Conservation (phyloP, 2,797 vertebrate genomes). For the Phoxinus dragarum region DNA sequence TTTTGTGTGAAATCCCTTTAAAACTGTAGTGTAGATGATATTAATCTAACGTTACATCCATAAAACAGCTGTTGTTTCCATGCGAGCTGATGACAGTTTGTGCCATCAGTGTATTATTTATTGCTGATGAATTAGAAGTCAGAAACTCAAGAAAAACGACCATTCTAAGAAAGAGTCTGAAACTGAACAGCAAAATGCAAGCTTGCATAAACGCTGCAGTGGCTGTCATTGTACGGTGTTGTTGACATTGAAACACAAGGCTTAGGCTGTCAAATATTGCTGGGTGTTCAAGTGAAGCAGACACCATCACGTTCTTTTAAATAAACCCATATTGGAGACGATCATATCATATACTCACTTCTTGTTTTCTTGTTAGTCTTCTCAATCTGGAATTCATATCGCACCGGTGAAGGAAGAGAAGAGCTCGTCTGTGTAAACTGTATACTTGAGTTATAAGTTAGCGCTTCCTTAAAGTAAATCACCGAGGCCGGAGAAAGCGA, state of each 20-base stretch:
- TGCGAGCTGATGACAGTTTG: not conserved
- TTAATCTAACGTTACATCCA: not conserved
- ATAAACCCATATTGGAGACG: not conserved
- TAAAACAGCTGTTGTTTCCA: not conserved
- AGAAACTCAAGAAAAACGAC: not conserved
- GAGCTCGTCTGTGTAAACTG: slow-evolving; percentile 64
- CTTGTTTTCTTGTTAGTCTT: slow-evolving; percentile 70
- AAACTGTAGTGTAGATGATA: too few species aligned
- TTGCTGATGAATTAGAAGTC: not conserved
- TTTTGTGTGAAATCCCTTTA: not conserved
- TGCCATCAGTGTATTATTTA: not conserved
- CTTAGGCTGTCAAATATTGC: not conserved
- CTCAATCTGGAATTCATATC: slow-evolving; percentile 77
- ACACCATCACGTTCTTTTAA: not conserved
- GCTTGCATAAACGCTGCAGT: not conserved
- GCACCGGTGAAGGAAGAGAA: slow-evolving; percentile 63
- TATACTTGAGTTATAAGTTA: slow-evolving; percentile 71
- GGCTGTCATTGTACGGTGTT: slow-evolving; percentile 30
- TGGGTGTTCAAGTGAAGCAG: not conserved
- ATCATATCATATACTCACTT: slow-evolving; percentile 70
- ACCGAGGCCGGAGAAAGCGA: slow-evolving; percentile 80
- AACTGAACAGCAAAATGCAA: slow-evolving; percentile 5
- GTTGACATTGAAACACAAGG: slow-evolving; percentile 49
- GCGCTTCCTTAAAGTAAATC: slow-evolving; percentile 82
- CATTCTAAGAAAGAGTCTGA: not conserved